phyloP scores from a whole-genome alignment of 2,113 vertebrate species.

The Nansenia antarctica region DNA sequence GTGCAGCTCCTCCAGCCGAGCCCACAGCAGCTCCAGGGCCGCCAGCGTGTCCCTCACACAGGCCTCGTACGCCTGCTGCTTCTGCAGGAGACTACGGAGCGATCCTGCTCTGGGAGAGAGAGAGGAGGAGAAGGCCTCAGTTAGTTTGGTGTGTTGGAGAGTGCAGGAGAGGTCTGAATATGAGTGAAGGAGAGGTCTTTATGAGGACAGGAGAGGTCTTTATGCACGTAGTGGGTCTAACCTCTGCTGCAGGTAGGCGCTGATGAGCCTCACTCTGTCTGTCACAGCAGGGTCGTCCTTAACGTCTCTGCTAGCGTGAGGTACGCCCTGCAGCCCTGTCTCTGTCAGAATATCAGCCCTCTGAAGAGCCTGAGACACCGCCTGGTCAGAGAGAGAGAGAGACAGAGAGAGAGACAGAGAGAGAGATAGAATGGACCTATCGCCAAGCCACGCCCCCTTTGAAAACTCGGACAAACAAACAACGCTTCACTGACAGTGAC shows the following conservation, averaged over 20 bases:
- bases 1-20: conserved; percentile 71
- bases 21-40: conserved; percentile 63
- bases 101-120: conserved; percentile 46
- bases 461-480: too few species aligned
- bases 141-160: not conserved
- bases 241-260: conserved; percentile 71
- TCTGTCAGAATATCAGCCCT: conserved; percentile 12
- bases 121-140: not conserved
- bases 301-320: not conserved
- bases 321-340: not conserved
- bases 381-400: conserved; percentile 37
- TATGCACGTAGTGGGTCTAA: conserved; percentile 27
- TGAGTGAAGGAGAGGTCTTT: not conserved
- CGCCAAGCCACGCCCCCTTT: too few species aligned
- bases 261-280: conserved; percentile 57
- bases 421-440: too few species aligned
- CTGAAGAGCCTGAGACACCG: conserved; percentile 50
- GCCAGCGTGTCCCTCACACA: conserved; percentile 53
- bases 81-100: conserved; percentile 56
- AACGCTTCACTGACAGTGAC: too few species aligned
- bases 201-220: not conserved
- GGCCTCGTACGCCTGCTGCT: conserved; percentile 60
- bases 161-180: not conserved
- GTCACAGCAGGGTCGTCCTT: conserved; percentile 15
- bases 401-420: not conserved